Evolutionary conservation across 2,113 vertebrate species (phyloP), one percentile per base, ranked within the genome.

Genomic region (Thalassoma bifasciatum): DNA sequence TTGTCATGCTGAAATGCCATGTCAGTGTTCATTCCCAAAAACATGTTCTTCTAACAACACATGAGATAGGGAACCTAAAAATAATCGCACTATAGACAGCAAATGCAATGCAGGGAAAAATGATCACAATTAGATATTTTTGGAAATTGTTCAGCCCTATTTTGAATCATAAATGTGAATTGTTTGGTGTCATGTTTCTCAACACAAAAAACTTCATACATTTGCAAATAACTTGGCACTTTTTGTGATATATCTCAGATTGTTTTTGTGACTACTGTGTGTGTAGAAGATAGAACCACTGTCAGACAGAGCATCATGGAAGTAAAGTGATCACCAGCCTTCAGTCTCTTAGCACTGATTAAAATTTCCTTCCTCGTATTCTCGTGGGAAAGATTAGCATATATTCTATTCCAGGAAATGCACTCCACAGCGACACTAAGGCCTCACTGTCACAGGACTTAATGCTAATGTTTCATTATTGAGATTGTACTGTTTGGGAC

Each of bases 401-500:
- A 82, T 68, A 69, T 75, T 76, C 16, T 51, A 80, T 65, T 80
- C 71, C 57, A 51, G 73, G 76, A 79, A 87, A 75, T 52, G 61
- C 57, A 70, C 75, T 72, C 54, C 22, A 44, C 51, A 46, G 22
- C 69, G 62, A 12, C 12, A 60, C 54, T 26, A 44, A 47, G 40
- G 22, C 69, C 62, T 12, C 12, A 60, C 66, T 82, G 68, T 86
- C 73, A 42, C 70, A 81, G 64, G 68, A 75, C 62, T 83, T 66
- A 60, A 71, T 83, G 80, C 71, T 72, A 81, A 77, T 69, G 60
- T 79, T 81, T 84, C 71, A 84, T 81, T 81, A 75, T 88, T 73
- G 70, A 76, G 61, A 79, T 36, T 37, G 3, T 77, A 79, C 69
- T 70, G 62, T 83, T 71, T 54, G 79, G 66, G 57, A 78, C 54